Evolutionary conservation across 1,140 invertebrate genomes (phyloP), one percentile per base, ranked within the genome.

Genomic region (Cotesia typhae): DNA sequence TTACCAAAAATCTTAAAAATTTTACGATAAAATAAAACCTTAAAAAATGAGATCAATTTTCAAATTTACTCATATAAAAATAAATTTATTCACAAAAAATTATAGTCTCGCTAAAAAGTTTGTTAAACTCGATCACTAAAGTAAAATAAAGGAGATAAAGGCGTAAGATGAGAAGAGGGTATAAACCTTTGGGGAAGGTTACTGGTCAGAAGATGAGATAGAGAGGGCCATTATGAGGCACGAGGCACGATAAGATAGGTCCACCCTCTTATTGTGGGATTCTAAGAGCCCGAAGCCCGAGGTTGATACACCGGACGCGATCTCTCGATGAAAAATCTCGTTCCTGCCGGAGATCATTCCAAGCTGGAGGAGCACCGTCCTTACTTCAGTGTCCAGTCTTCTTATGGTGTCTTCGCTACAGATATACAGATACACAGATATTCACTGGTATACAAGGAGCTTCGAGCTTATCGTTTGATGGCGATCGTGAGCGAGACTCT

Each of bases 161-260:
- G 38, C 17, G 41, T 47, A 47, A 47, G 41, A 47, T 12, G 35
- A 70, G 55, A 57, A 47, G 28, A 6, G 6, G 35, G 47, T 4
- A 37, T 35, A 51, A 61, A 36, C 38, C 76, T 61, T 73, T 53
- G 7, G 70, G 74, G 75, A 73, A 74, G 78, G 77, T 76, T 76
- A 78, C 75, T 74, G 74, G 71, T 47, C 75, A 78, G 47, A 37
- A 87, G 83, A 85, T 86, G 84, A 86, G 84, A 87, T 87, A 87
- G 83, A 85, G 83, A 83, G 80, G 81, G 82, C 83, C 82, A 86
- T 87, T 86, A 87, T 81, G 77, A 79, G 73, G 73, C 73, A 87
- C 82, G 77, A 79, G 73, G 73, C 73, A 81, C 77, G 86, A 87
- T 87, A 87, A 87, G 85, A 87, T 87, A 86, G 83, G 80, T 81